A percentile compares a stretch with the other conserved stretches of the same genome.
phyloP scores from a whole-genome alignment of 2,797 vertebrate species.

The Malurus splendens region DNA sequence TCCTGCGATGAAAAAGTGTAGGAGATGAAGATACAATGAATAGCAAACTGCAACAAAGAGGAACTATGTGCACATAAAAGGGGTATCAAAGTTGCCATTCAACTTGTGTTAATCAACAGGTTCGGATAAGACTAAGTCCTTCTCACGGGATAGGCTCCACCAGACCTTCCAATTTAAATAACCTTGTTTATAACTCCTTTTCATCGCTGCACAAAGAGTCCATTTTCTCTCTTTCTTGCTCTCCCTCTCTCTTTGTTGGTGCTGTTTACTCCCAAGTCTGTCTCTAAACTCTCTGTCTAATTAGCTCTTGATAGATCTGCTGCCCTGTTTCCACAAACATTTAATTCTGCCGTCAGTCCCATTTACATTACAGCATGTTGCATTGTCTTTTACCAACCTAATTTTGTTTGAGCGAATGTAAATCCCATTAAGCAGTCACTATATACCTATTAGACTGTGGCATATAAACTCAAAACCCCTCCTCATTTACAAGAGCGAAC shows the following conservation, averaged over 20 bases:
- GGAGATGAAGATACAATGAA: constrained; percentile 15
- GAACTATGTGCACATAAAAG: constrained; percentile 16
- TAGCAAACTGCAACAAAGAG: constrained; percentile 36
- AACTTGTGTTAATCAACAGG: constrained; percentile 57
- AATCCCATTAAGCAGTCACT: constrained; percentile 81
- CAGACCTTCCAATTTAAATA: constrained; percentile 69
- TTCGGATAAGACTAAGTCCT: constrained; percentile 41
- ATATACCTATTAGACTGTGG: constrained; percentile 72
- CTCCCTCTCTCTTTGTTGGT: constrained; percentile 65
- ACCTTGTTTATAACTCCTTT: constrained; percentile 64
- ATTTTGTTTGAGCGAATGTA: constrained; percentile 79
- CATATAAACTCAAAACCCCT: constrained; percentile 63
- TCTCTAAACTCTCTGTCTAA: constrained; percentile 76
- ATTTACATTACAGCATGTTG: constrained; percentile 75
- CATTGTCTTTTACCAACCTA: constrained; percentile 77
- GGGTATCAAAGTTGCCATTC: constrained; percentile 48
- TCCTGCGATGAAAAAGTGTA: background rate
- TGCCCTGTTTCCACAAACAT: constrained; percentile 80
- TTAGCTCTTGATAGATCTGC: constrained; percentile 80
- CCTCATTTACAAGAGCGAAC: constrained; percentile 62
- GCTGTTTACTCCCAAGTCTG: constrained; percentile 72
- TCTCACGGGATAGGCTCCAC: constrained; percentile 55
- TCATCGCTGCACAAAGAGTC: constrained; percentile 61
- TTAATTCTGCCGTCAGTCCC: constrained; percentile 76
- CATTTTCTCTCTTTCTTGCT: constrained; percentile 45